Percentiles rank a stretch among this genome's conserved stretches.
phyloP scores from a whole-genome alignment of 2,113 vertebrate genomes.

The Miniopterus natalensis region DNA sequence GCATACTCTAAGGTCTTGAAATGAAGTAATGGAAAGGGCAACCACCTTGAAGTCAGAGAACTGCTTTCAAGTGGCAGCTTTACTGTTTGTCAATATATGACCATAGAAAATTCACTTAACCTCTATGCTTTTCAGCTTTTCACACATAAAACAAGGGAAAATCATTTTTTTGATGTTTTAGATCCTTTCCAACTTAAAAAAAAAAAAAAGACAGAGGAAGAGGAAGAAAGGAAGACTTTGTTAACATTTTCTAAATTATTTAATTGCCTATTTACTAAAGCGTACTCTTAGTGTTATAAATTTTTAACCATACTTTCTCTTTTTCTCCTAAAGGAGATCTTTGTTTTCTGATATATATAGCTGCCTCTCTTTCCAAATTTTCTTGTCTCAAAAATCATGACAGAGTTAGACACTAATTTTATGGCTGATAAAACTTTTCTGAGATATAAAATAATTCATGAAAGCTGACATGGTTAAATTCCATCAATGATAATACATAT shows the following conservation, averaged over 20 bases:
- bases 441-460: neutral
- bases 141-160: constrained; percentile 3
- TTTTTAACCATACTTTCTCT: neutral
- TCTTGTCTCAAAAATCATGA: neutral
- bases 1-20: neutral
- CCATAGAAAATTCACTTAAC: constrained; percentile 11
- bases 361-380: neutral
- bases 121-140: constrained; percentile 7
- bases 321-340: neutral
- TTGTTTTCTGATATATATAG: neutral
- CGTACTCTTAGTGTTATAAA: neutral
- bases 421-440: neutral
- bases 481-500: neutral
- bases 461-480: neutral
- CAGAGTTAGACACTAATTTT: neutral
- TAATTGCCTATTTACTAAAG: constrained; percentile 27
- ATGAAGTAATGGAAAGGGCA: neutral
- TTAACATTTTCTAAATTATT: constrained; percentile 45
- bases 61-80: neutral
- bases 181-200: neutral
- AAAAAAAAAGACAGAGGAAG: neutral
- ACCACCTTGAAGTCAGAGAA: neutral
- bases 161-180: neutral
- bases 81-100: constrained; percentile 17
- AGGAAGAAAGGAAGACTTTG: neutral